Evolutionary conservation across 2,797 vertebrate genomes (phyloP).

Genomic region (Chiloscyllium punctatum): DNA sequence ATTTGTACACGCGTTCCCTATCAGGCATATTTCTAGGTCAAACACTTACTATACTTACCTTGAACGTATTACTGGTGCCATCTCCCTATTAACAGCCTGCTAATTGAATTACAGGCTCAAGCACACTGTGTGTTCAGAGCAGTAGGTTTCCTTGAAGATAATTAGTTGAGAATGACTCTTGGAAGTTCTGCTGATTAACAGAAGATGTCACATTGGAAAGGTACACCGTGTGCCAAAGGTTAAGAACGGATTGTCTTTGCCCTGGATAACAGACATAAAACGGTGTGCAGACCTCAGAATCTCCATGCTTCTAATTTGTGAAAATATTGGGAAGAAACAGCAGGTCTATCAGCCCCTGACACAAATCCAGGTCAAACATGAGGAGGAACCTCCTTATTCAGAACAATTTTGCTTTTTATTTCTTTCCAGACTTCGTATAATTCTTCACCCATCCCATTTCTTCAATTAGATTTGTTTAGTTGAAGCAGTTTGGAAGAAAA

Average conservation of each 20-base stretch:
- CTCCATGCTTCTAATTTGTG: neutral
- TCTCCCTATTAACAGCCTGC: slow-evolving; percentile 28
- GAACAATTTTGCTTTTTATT: neutral
- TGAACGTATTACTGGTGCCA: slow-evolving; percentile 11
- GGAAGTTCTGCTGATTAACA: slow-evolving; percentile 14
- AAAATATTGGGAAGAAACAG: neutral
- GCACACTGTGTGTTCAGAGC: slow-evolving; percentile 8
- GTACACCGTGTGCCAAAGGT: neutral
- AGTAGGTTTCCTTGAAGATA: slow-evolving; percentile 26
- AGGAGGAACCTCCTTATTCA: neutral
- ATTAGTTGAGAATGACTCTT: slow-evolving; percentile 27
- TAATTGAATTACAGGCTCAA: slow-evolving; percentile 34
- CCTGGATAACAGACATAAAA: neutral
- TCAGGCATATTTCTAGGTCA: slow-evolving; percentile 31
- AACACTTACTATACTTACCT: slow-evolving; percentile 36
- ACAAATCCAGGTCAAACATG: neutral
- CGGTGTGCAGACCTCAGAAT: neutral
- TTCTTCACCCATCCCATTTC: no score
- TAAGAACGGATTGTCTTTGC: slow-evolving; percentile 20
- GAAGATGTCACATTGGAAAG: slow-evolving; percentile 25
- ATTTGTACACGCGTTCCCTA: neutral
- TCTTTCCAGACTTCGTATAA: neutral
- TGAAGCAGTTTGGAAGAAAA: neutral
- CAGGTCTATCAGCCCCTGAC: no score
- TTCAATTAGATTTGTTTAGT: neutral